Conservation (phyloP, 2,888 invertebrate species). For the Eupithecia subfuscata region DNA sequence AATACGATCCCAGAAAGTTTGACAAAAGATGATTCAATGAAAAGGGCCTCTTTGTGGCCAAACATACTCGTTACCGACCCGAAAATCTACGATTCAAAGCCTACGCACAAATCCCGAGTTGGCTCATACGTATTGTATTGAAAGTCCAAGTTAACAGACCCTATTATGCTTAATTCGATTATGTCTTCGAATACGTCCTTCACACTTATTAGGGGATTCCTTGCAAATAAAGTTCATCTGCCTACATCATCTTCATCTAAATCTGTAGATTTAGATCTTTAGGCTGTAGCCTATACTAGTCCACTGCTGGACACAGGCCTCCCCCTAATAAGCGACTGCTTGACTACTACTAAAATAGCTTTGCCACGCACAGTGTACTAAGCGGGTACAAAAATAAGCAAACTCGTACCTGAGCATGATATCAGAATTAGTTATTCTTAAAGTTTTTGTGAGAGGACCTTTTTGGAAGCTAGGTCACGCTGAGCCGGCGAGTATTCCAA, state of each 20-base stretch:
- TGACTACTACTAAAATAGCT: not conserved
- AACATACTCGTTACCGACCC: conserved; percentile 9
- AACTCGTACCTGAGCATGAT: not conserved
- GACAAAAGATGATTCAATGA: conserved; percentile 13
- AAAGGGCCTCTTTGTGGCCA: conserved; percentile 11
- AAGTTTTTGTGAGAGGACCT: not conserved
- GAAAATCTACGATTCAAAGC: conserved; percentile 7
- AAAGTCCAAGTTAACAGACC: conserved; percentile 12
- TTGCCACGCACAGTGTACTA: not conserved
- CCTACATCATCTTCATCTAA: not conserved
- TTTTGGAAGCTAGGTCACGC: not conserved
- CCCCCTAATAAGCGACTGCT: too few relatives aligned
- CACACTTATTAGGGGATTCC: not conserved
- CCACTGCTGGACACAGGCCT: too few relatives aligned
- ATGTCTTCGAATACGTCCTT: not conserved
- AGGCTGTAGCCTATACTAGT: too few relatives aligned
- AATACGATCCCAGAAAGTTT: not conserved
- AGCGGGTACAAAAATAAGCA: not conserved
- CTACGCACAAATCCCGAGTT: not conserved
- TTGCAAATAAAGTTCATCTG: not conserved
- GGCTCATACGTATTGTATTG: conserved; percentile 9
- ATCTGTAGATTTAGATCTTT: too few relatives aligned
- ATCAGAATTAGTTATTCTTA: not conserved
- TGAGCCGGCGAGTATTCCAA: not conserved
- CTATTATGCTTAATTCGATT: conserved; percentile 1